Percentiles rank a stretch among this genome's conserved stretches.
These are phyloP conservation scores for Xiphydria camelus DNA, from an alignment of 2,888 invertebrate genomes.

Conservation along the genomic window DNA sequence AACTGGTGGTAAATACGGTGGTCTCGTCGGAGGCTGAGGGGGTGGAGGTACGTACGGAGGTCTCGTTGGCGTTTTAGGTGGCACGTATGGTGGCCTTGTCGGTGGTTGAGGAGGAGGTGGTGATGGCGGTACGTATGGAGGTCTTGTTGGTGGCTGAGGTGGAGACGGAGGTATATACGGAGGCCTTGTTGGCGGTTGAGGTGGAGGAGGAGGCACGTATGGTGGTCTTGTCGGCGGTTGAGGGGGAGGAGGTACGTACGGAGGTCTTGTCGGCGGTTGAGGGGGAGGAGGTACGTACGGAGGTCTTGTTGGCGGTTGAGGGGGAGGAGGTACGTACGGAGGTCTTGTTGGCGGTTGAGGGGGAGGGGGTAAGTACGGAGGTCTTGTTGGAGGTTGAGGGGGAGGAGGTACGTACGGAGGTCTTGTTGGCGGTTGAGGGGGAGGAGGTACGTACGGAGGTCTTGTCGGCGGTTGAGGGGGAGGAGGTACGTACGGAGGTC, in stretches of 20 bases:
- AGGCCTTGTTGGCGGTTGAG: neutral
- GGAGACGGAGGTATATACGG: constrained; percentile 17
- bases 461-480: neutral
- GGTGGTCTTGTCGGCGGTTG: neutral
- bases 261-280: constrained; percentile 11
- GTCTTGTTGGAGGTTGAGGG: constrained; percentile 33
- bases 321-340: constrained; percentile 4
- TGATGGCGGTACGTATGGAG: too few species aligned
- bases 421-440: constrained; percentile 26
- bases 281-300: constrained; percentile 7
- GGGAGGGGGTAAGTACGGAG: constrained; percentile 22
- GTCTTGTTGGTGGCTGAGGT: neutral
- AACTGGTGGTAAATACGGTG: constrained; percentile 3
- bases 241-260: neutral
- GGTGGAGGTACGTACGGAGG: constrained; percentile 14
- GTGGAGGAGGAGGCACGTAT: neutral
- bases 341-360: constrained; percentile 14
- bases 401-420: constrained; percentile 37
- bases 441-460: constrained; percentile 35
- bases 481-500: neutral
- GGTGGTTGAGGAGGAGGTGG: constrained; percentile 19
- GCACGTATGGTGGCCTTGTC: constrained; percentile 13
- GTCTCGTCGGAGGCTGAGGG: constrained; percentile 6
- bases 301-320: constrained; percentile 3
- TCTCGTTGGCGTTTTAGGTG: constrained; percentile 5